Conservation (phyloP, 2,113 vertebrate species). For the Archilochus colubris region DNA sequence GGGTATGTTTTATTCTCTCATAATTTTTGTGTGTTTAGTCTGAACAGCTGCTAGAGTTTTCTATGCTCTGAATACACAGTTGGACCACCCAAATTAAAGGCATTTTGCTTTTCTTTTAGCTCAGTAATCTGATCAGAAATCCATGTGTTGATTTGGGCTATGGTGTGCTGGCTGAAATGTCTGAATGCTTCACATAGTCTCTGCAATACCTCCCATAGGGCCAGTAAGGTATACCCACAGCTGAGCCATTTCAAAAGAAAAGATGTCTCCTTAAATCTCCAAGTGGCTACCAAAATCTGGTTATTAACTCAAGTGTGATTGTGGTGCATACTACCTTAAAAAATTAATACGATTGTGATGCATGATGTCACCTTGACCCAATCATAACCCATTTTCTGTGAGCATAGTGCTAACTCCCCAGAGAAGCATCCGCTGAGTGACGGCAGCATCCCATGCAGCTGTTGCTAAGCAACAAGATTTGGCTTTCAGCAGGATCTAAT, state of each 20-base stretch:
- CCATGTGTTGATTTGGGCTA: not conserved
- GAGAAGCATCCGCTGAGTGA: constrained; percentile 73
- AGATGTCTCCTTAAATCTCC: not conserved
- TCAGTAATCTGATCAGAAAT: not conserved
- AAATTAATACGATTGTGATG: constrained; percentile 7
- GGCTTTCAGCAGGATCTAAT: constrained; percentile 72
- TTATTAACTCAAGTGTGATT: not conserved
- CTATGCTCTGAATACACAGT: not conserved
- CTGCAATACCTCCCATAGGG: not conserved
- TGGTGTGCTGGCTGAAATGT: not conserved
- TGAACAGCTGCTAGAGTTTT: not conserved
- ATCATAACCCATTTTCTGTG: constrained; percentile 70
- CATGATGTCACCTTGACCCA: constrained; percentile 80
- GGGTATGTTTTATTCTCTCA: not conserved
- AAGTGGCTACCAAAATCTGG: not conserved
- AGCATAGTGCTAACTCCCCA: constrained; percentile 55
- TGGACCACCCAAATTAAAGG: not conserved
- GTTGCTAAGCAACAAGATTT: constrained; percentile 79
- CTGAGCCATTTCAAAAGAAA: not conserved
- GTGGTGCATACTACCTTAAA: constrained; percentile 45
- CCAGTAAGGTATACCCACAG: not conserved
- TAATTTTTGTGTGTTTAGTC: not conserved
- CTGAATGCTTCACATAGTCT: rapidly evolving
- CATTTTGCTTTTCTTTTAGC: not conserved
- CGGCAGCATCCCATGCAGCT: constrained; percentile 70